phyloP scores from a whole-genome alignment of 1,140 invertebrate species.

The Pararge aegeria region DNA sequence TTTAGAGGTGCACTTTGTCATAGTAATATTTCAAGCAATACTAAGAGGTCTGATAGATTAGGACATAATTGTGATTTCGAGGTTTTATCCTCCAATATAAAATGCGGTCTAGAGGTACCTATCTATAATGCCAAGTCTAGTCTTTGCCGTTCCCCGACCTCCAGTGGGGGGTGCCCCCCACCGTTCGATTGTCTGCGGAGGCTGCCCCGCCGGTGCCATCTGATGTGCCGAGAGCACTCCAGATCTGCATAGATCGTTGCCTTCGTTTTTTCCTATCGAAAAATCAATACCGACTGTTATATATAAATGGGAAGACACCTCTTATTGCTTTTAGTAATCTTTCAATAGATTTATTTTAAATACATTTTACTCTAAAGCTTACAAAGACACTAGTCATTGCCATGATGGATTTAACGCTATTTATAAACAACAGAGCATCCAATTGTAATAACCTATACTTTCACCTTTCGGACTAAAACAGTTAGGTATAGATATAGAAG shows the following conservation, averaged over 20 bases:
- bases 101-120: not conserved
- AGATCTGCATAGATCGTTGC: constrained; percentile 79
- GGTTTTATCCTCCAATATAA: not conserved
- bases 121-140: constrained; percentile 34
- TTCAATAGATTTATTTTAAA: constrained; percentile 25
- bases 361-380: not conserved
- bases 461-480: too few species aligned
- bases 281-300: constrained; percentile 77
- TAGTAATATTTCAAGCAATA: too few species aligned
- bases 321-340: constrained; percentile 55
- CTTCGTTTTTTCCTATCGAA: constrained; percentile 79
- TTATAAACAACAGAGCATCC: too few species aligned
- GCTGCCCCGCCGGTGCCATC: constrained; percentile 77
- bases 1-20: too few species aligned
- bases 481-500: not conserved
- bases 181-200: constrained; percentile 78
- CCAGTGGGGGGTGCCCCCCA: constrained; percentile 61
- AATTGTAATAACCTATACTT: too few species aligned
- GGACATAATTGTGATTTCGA: too few species aligned
- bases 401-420: too few species aligned
- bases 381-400: not conserved
- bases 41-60: too few species aligned
- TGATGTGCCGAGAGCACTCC: constrained; percentile 78
- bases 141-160: constrained; percentile 68
- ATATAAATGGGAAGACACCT: constrained; percentile 67